Evolutionary conservation across 2,797 vertebrate species (phyloP).

Genomic region (Danio aesculapii): DNA sequence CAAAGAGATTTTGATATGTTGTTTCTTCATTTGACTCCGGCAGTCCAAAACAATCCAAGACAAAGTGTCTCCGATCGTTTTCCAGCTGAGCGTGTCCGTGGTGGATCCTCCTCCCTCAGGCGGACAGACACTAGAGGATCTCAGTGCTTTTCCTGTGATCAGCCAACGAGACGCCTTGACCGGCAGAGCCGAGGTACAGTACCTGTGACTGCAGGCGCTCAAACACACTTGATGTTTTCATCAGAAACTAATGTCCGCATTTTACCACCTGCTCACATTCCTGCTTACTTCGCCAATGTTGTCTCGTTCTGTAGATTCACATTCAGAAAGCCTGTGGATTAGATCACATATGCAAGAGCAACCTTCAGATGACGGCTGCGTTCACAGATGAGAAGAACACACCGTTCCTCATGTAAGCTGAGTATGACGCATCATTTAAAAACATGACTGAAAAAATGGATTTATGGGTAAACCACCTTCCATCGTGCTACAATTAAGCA

Average conservation of each 20-base stretch:
- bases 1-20: neutral
- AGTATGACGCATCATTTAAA: neutral
- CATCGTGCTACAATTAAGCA: neutral
- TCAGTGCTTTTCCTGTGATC: slow-evolving; percentile 80
- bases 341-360: slow-evolving; percentile 85
- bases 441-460: slow-evolving; percentile 5
- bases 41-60: slow-evolving; percentile 77
- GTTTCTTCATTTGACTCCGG: slow-evolving; percentile 7
- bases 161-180: slow-evolving; percentile 72
- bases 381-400: slow-evolving; percentile 74
- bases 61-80: slow-evolving; percentile 82
- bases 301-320: slow-evolving; percentile 74
- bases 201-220: neutral
- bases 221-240: neutral
- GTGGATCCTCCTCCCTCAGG: slow-evolving; percentile 59
- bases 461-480: neutral
- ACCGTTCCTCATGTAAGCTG: slow-evolving; percentile 60
- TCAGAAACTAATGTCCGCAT: neutral
- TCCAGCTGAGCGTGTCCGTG: slow-evolving; percentile 80
- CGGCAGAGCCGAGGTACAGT: slow-evolving; percentile 57
- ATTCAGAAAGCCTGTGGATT: slow-evolving; percentile 85
- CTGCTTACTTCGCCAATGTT: neutral
- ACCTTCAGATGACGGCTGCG: slow-evolving; percentile 79
- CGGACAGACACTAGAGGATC: slow-evolving; percentile 56
- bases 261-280: slow-evolving; percentile 24